These are phyloP conservation scores for Eupeodes latifasciatus DNA, from an alignment of 2,888 invertebrate species.

Conservation along the genomic window DNA sequence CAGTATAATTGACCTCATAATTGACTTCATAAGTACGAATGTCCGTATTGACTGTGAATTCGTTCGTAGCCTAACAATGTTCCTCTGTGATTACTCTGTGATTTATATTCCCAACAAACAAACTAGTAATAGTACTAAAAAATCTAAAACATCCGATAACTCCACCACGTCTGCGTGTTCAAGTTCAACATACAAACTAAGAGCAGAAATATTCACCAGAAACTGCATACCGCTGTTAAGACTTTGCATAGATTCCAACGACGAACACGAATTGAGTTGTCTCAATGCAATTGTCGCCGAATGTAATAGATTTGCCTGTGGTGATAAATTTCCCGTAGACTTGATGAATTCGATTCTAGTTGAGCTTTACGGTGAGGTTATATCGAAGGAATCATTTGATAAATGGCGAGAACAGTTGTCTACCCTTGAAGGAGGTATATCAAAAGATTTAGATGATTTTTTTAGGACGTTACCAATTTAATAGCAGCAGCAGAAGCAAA, in stretches of 20 bases:
- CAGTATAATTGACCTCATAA: constrained; percentile 82
- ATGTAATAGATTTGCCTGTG: constrained; percentile 77
- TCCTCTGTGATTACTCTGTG: constrained; percentile 82
- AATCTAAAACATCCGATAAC: constrained; percentile 58
- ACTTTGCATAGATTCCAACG: constrained; percentile 81
- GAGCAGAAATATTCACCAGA: constrained; percentile 77
- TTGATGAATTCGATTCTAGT: constrained; percentile 79
- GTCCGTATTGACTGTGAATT: constrained; percentile 81
- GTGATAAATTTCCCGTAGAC: constrained; percentile 78
- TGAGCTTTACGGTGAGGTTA: constrained; percentile 81
- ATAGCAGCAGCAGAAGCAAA: background rate
- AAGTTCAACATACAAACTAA: constrained; percentile 25
- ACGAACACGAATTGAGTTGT: constrained; percentile 80
- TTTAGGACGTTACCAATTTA: constrained; percentile 44
- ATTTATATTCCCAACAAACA: constrained; percentile 73
- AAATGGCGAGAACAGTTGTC: constrained; percentile 79
- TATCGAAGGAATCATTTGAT: constrained; percentile 81
- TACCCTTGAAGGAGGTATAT: constrained; percentile 27
- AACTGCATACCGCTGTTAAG: constrained; percentile 81
- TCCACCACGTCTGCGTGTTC: constrained; percentile 28
- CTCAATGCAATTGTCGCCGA: constrained; percentile 80
- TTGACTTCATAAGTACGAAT: constrained; percentile 82
- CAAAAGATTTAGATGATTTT: constrained; percentile 49
- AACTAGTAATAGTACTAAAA: constrained; percentile 66
- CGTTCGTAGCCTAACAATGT: constrained; percentile 81